Evolutionary conservation across 2,888 invertebrate genomes (phyloP).

Genomic region (Miltochrista miniata): DNA sequence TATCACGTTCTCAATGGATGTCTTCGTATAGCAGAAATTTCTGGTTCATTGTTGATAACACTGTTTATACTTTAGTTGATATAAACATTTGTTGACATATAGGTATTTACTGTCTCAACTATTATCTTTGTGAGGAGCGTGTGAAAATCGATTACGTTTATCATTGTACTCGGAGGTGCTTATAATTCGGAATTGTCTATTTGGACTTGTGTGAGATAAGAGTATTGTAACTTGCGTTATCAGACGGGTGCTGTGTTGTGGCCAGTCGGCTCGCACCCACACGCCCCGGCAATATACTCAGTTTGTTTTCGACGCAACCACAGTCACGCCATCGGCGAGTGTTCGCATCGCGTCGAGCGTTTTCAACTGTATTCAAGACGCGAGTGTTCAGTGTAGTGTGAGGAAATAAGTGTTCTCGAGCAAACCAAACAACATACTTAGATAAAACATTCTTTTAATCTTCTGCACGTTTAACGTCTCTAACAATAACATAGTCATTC

Average conservation of each 20-base stretch:
- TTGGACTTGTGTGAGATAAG: conserved; percentile 9
- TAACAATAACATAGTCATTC: conserved; percentile 54
- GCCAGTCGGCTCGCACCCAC: conserved; percentile 27
- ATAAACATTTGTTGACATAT: neutral
- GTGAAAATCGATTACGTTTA: conserved; percentile 16
- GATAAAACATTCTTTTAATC: conserved; percentile 66
- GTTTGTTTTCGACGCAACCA: conserved; percentile 1
- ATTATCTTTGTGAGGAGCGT: conserved; percentile 1
- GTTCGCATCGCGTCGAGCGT: conserved; percentile 3
- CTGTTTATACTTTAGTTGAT: too few species aligned
- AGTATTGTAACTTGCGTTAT: conserved; percentile 5
- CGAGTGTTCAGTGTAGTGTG: conserved; percentile 28
- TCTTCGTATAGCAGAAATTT: too few species aligned
- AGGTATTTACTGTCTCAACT: conserved; percentile 1
- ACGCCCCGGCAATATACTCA: conserved; percentile 12
- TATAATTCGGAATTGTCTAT: conserved; percentile 20
- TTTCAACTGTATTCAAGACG: conserved; percentile 20
- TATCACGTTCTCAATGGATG: too few species aligned
- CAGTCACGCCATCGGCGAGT: conserved; percentile 11
- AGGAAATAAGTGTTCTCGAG: conserved; percentile 34
- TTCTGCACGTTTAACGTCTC: conserved; percentile 60
- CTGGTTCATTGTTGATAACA: neutral
- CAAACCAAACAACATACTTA: conserved; percentile 53
- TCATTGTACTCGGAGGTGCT: conserved; percentile 20
- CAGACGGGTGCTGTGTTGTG: conserved; percentile 12